A percentile compares a stretch with the other conserved stretches of the same genome.
Evolutionary conservation across 1,140 invertebrate genomes (phyloP).

Genomic region (Megathymus violae): DNA sequence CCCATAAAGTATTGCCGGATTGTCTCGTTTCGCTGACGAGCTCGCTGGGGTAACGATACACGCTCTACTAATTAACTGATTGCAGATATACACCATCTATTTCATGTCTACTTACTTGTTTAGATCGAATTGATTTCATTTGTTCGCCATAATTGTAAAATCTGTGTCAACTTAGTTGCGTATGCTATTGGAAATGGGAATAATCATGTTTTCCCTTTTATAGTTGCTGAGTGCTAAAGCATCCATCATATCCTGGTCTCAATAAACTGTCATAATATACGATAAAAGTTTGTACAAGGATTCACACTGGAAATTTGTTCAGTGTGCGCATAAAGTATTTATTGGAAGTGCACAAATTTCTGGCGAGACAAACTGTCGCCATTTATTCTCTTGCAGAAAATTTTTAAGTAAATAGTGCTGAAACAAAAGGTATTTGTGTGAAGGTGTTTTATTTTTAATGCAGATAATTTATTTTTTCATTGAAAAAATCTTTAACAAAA

Average conservation of each 20-base stretch:
- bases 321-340: not conserved
- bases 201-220: too few relatives aligned
- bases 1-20: not conserved
- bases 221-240: too few relatives aligned
- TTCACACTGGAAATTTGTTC: not conserved
- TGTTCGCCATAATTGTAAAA: not conserved
- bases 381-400: not conserved
- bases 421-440: not conserved
- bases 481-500: too few relatives aligned
- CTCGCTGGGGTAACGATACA: not conserved
- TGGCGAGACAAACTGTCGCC: not conserved
- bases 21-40: not conserved
- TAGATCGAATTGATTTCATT: not conserved
- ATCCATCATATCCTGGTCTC: not conserved
- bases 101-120: not conserved
- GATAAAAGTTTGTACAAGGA: too few relatives aligned
- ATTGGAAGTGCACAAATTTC: not conserved
- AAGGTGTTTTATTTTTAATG: too few relatives aligned
- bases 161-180: not conserved
- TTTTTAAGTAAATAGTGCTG: not conserved
- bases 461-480: too few relatives aligned
- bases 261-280: not conserved
- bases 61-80: not conserved
- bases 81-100: not conserved
- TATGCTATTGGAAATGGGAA: not conserved